phyloP scores from a whole-genome alignment of 2,113 vertebrate species.

The Tachuris rubrigastra region DNA sequence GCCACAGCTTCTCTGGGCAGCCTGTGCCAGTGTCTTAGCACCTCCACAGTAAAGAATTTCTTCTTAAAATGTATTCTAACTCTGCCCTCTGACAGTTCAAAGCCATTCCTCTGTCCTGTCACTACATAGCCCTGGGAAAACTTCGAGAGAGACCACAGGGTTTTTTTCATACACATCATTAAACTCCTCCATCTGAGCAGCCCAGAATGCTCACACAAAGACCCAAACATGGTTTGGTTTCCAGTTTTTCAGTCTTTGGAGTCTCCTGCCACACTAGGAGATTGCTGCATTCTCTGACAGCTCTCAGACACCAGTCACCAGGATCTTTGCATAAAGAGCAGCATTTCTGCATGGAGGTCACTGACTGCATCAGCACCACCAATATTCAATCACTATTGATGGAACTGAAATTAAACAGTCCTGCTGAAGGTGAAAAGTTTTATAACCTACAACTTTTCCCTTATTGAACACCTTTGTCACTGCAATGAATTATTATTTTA shows the following conservation, averaged over 20 bases:
- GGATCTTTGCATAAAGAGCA: background rate
- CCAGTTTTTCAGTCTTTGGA: background rate
- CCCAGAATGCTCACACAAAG: background rate
- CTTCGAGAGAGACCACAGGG: fast-evolving
- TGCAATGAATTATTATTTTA: background rate
- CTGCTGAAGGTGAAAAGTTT: background rate
- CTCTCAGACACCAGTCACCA: background rate
- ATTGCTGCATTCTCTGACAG: background rate
- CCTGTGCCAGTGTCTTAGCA: no score
- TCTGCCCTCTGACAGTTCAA: background rate
- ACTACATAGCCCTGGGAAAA: background rate
- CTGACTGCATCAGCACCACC: background rate
- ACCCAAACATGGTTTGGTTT: background rate
- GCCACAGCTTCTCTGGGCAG: background rate
- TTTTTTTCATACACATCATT: background rate
- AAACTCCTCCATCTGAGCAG: background rate
- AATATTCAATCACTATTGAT: fast-evolving
- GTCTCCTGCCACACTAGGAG: background rate
- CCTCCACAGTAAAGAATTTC: background rate
- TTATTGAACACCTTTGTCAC: background rate
- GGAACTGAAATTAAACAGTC: background rate
- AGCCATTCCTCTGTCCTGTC: background rate
- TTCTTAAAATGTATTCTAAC: no score
- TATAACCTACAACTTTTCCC: background rate
- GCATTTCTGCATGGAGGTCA: background rate